phyloP scores from a whole-genome alignment of 1,140 invertebrate species.

The Cydia amplana region DNA sequence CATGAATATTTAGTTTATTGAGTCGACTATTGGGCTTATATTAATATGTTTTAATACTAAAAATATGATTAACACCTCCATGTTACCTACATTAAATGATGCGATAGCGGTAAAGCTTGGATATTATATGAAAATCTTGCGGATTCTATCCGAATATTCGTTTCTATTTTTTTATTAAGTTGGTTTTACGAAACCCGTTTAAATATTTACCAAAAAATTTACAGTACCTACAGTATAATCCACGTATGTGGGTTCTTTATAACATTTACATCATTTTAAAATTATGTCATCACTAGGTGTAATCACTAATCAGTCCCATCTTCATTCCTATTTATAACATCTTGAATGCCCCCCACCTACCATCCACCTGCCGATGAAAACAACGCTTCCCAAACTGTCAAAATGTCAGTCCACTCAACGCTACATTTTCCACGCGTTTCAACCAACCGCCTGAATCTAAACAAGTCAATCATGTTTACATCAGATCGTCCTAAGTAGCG shows the following conservation, averaged over 20 bases:
- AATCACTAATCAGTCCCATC: neutral
- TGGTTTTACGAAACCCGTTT: too few species aligned
- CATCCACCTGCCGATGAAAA: neutral
- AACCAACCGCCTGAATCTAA: constrained; percentile 1
- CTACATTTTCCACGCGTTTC: neutral
- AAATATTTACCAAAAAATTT: neutral
- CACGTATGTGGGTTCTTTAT: too few species aligned
- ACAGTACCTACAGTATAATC: too few species aligned
- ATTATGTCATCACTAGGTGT: neutral
- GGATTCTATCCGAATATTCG: neutral
- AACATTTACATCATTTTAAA: too few species aligned
- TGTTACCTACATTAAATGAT: neutral
- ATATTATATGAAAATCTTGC: neutral
- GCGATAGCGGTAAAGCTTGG: neutral
- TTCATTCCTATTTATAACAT: neutral
- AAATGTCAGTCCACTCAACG: neutral
- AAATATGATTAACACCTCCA: neutral
- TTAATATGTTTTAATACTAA: too few species aligned
- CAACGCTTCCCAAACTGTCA: neutral
- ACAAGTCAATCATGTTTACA: constrained; percentile 24
- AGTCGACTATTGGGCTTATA: neutral
- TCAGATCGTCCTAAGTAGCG: constrained; percentile 13
- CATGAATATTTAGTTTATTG: constrained; percentile 12
- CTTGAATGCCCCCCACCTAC: too few species aligned
- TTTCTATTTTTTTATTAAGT: neutral